Percentiles rank a stretch among this genome's conserved stretches.
Evolutionary conservation across 2,888 invertebrate species (phyloP).

Genomic region (Caenorhabditis uteleia): DNA sequence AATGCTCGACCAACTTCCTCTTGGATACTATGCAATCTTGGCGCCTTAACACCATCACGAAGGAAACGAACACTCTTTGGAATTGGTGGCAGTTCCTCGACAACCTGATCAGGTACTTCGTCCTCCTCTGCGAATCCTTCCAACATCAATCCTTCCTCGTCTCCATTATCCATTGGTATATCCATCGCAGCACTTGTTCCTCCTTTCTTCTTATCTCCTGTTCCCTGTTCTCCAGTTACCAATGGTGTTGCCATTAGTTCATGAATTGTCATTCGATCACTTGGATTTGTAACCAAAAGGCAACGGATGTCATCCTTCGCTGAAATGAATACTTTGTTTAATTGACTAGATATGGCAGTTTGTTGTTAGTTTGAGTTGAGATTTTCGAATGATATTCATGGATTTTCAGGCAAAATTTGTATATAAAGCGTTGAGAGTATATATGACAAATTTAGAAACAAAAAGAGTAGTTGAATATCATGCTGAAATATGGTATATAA

Average conservation of each 20-base stretch:
- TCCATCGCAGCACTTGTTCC: slow-evolving; percentile 23
- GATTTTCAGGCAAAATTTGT: too few species aligned
- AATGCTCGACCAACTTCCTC: slow-evolving; percentile 66
- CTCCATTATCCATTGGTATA: slow-evolving; percentile 35
- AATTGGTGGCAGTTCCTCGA: slow-evolving; percentile 40
- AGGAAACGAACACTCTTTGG: slow-evolving; percentile 57
- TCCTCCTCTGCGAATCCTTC: slow-evolving; percentile 27
- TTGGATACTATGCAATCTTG: slow-evolving; percentile 64
- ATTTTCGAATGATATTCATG: too few species aligned
- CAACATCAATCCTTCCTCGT: slow-evolving; percentile 21
- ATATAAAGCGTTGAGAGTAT: slow-evolving; percentile 8
- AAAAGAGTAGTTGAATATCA: neutral
- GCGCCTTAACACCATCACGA: slow-evolving; percentile 61
- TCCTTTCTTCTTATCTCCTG: neutral
- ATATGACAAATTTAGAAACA: slow-evolving; percentile 9
- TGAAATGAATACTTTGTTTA: too few species aligned
- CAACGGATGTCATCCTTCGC: slow-evolving; percentile 63
- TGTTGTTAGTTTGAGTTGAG: too few species aligned
- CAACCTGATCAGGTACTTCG: slow-evolving; percentile 31
- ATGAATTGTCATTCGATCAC: slow-evolving; percentile 62
- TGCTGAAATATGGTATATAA: too few species aligned
- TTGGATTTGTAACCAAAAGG: slow-evolving; percentile 63
- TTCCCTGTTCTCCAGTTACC: slow-evolving; percentile 46
- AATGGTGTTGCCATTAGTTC: slow-evolving; percentile 59
- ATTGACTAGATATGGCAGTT: too few species aligned